Conservation (phyloP, 2,797 vertebrate species). For the Australoheros facetus region DNA sequence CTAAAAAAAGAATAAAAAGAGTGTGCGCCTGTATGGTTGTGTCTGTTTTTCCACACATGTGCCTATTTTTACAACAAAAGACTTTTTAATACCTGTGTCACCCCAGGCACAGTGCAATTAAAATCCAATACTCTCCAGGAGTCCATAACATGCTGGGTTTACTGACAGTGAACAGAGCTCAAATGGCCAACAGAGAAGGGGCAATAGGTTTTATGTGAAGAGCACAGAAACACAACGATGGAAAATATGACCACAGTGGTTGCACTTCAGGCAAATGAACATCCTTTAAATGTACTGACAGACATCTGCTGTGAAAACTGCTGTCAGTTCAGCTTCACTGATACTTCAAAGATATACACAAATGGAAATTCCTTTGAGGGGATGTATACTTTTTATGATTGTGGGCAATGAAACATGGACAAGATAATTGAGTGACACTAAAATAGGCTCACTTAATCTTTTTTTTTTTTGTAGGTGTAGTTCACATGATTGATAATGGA, state of each 20-base stretch:
- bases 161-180: slow-evolving; percentile 58
- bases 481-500: slow-evolving; percentile 7
- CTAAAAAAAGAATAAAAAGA: neutral
- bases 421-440: neutral
- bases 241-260: slow-evolving; percentile 56
- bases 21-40: neutral
- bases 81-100: slow-evolving; percentile 58
- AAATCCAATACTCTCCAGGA: slow-evolving; percentile 71
- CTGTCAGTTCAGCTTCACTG: slow-evolving; percentile 41
- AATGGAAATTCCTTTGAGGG: slow-evolving; percentile 30
- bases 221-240: slow-evolving; percentile 44
- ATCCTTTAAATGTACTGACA: slow-evolving; percentile 40
- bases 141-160: slow-evolving; percentile 58
- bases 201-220: slow-evolving; percentile 39
- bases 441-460: neutral
- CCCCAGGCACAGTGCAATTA: slow-evolving; percentile 64
- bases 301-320: slow-evolving; percentile 38
- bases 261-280: slow-evolving; percentile 40
- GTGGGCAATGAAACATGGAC: slow-evolving; percentile 31
- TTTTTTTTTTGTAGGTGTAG: neutral
- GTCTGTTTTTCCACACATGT: slow-evolving; percentile 22
- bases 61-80: slow-evolving; percentile 42
- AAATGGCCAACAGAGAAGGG: slow-evolving; percentile 52
- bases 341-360: slow-evolving; percentile 36
- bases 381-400: slow-evolving; percentile 28